These are phyloP conservation scores for Bilobella aurantiaca DNA, from an alignment of 1,140 invertebrate genomes.

Conservation along the genomic window DNA sequence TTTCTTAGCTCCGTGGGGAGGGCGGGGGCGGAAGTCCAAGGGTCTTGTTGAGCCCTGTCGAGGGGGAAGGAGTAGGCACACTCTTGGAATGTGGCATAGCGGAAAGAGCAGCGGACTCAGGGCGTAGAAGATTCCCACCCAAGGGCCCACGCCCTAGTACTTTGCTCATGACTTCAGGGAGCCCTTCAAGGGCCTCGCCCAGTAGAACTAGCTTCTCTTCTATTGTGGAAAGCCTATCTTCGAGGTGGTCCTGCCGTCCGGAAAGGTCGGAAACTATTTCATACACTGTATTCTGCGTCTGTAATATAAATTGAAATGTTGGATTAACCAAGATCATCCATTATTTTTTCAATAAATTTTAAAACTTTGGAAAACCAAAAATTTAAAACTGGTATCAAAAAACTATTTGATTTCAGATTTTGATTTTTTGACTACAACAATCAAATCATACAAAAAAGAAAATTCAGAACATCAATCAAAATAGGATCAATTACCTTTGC, in stretches of 20 bases:
- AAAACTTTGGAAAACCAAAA: too few species aligned
- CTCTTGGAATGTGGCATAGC: constrained; percentile 48
- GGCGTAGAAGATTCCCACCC: constrained; percentile 58
- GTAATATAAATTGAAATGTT: constrained; percentile 39
- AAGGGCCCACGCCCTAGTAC: constrained; percentile 49
- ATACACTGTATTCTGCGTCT: constrained; percentile 95
- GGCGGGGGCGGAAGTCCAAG: constrained; percentile 16
- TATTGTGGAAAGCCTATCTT: constrained; percentile 70
- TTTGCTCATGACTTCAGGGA: constrained; percentile 68
- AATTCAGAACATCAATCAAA: neutral
- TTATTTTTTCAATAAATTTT: too few species aligned
- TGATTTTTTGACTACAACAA: too few species aligned
- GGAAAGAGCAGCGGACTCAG: constrained; percentile 49
- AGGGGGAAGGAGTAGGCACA: constrained; percentile 42
- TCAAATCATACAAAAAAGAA: neutral
- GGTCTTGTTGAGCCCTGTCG: constrained; percentile 12
- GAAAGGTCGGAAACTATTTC: constrained; percentile 95
- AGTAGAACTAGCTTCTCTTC: constrained; percentile 74
- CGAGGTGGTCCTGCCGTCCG: constrained; percentile 74
- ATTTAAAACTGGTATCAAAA: too few species aligned
- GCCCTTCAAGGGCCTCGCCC: constrained; percentile 63
- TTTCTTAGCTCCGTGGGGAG: neutral
- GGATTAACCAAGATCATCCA: too few species aligned
- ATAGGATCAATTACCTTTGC: constrained; percentile 71
- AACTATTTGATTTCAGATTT: too few species aligned